Evolutionary conservation across 2,113 vertebrate genomes (phyloP), one percentile per base, ranked within the genome.

Genomic region (Gymnogyps californianus): DNA sequence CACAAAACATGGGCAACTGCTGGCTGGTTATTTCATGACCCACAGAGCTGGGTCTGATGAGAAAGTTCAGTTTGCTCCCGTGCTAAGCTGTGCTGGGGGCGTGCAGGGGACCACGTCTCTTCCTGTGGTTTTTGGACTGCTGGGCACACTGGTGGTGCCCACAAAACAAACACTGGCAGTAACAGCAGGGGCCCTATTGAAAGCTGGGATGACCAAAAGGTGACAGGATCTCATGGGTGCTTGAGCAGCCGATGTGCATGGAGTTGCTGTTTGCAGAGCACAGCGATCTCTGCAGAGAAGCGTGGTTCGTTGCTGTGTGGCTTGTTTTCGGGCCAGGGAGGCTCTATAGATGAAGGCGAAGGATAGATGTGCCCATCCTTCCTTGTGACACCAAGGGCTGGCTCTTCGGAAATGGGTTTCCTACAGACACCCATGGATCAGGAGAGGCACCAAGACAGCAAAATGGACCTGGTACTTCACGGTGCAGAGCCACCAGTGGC

Each of bases 271-370:
- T 7, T 36, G 40, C 15, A 7, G 83, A 18, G 58, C 46, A 18
- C 57, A 29, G 87, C 42, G 58, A 3, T 7, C 61, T 28, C 72
- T 46, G 36, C 81, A 67, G 59, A 72, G n/a, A 44, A 61, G 69
- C 0, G 0, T 5, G 24, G 40, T 32, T 54, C 1, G 0, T 34
- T 25, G 78, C 87, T 62, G 5, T 10, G 26, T 16, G 51, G 10
- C 7, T 22, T 62, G 36, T 2, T 46, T 49, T 19, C 1, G 1
- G 40, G 31, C 34, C 49, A 65, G 14, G 38, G 14, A 87, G 6
- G 17, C 21, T 74, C 59, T 47, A 6, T 0, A 69, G 55, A 13
- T n/a, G 36, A 55, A 78, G 54, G 18, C 38, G 38, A 83, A 69
- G 51, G 67, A 32, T 4, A 47, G 61, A 69, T 28, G 66, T 52